A percentile compares a stretch with the other conserved stretches of the same genome.
Conservation (phyloP, 2,888 invertebrate genomes). For the Cantharis lateralis region DNA sequence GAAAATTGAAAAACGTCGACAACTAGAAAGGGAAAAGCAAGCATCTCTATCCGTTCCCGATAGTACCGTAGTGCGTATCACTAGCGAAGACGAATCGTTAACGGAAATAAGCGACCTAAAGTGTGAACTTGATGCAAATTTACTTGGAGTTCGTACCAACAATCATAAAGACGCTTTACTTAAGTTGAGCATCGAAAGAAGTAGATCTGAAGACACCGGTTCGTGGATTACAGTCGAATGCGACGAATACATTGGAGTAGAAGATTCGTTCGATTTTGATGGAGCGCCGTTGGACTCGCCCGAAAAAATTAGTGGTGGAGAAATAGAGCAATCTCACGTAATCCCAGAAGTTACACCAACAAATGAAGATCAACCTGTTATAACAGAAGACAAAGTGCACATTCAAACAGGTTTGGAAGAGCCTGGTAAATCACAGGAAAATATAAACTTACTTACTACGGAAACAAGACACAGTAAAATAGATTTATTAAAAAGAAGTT, state of each 20-base stretch:
- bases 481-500: constrained; percentile 67
- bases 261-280: constrained; percentile 65
- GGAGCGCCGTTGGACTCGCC: constrained; percentile 47
- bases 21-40: constrained; percentile 6
- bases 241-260: constrained; percentile 68
- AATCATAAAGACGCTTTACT: constrained; percentile 59
- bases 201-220: constrained; percentile 69
- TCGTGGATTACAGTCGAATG: constrained; percentile 72
- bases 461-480: constrained; percentile 58
- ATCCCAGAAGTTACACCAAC: constrained; percentile 12
- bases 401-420: constrained; percentile 21
- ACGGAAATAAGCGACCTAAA: constrained; percentile 69
- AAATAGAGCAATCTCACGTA: constrained; percentile 11
- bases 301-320: constrained; percentile 39
- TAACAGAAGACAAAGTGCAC: constrained; percentile 25
- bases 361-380: constrained; percentile 11
- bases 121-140: constrained; percentile 56
- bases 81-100: constrained; percentile 71
- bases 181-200: constrained; percentile 57
- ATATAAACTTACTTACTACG: constrained; percentile 50
- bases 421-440: constrained; percentile 28
- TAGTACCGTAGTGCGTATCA: constrained; percentile 52
- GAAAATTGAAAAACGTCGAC: constrained; percentile 48
- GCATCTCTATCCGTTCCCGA: constrained; percentile 15
- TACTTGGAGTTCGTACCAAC: constrained; percentile 58